Evolutionary conservation across 2,888 invertebrate species (phyloP), one percentile per base, ranked within the genome.

Genomic region (Hesperia comma): DNA sequence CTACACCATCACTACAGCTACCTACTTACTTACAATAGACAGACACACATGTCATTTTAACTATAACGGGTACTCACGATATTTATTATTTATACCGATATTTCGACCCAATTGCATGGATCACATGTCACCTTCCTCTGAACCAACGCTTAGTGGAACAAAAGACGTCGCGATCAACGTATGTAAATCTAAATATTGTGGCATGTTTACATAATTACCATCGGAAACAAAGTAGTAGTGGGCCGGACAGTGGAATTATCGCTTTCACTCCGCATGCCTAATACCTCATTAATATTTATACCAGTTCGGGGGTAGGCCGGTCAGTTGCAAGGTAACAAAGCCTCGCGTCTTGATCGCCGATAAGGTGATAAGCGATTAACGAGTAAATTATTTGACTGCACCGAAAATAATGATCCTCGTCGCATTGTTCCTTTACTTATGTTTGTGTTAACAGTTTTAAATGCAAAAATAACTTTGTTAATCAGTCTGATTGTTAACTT

Each of bases 201-300:
- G 60, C 66, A 66, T 66, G 60, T 58, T 66, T 37, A 66, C 60
- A 58, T 60, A 66, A 66, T 66, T 43, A 66, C 51, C 26, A 51
- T 26, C 49, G 53, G 33, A 58, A 64, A 64, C 58, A 64, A 58
- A 46, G 43, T 54, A 26, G 41, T 15, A 1, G 19, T 60, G 58
- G 43, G 57, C 6, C 15, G 54, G 6, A 14, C 41, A 0, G 53
- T 53, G 14, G 70, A 72, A 85, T 88, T 87, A 87, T 81, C 90
- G 87, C 86, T 84, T 89, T 89, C 85, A 86, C 91, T 87, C 79
- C 79, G 84, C 77, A 91, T 90, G 80, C 69, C 90, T 89, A 83
- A 69, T 84, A 86, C 64, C 70, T 73, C 76, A 84, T 84, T 79
- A 82, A 83, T 83, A 82, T 83, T 79, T 80, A 82, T 78, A 76